A percentile compares a stretch with the other conserved stretches of the same genome.
phyloP scores from a whole-genome alignment of 2,888 invertebrate species.

The Oligia latruncula region DNA sequence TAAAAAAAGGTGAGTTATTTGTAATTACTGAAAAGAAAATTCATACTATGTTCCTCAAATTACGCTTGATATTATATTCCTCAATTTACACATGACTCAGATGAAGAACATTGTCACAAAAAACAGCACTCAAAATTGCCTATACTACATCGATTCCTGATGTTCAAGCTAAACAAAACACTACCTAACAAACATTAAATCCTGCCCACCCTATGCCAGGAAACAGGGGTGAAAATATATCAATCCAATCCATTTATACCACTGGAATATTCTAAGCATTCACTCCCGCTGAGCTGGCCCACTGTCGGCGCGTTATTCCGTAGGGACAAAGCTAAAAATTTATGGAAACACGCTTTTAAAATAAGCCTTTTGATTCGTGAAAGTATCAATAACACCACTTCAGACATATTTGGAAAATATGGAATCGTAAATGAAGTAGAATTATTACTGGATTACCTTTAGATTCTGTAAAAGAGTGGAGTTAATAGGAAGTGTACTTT shows the following conservation, averaged over 20 bases:
- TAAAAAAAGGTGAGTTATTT: neutral
- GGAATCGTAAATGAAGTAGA: constrained; percentile 7
- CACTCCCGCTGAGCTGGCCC: constrained; percentile 13
- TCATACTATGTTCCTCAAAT: neutral
- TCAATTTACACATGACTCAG: too few species aligned
- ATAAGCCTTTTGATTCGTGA: constrained; percentile 53
- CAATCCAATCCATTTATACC: constrained; percentile 54
- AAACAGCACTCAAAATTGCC: neutral
- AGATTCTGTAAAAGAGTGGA: neutral
- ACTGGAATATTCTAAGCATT: constrained; percentile 39
- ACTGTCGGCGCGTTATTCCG: constrained; percentile 39
- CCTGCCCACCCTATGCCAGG: neutral
- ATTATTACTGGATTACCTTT: constrained; percentile 12
- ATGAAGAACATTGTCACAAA: neutral
- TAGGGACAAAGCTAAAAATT: constrained; percentile 53
- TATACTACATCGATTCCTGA: too few species aligned
- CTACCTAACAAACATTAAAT: neutral
- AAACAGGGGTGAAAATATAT: constrained; percentile 34
- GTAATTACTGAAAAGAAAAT: neutral
- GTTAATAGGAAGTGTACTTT: neutral
- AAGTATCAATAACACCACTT: constrained; percentile 43
- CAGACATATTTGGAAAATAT: constrained; percentile 16
- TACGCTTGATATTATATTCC: neutral
- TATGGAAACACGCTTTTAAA: constrained; percentile 54
- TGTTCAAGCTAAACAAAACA: constrained; percentile 4